Evolutionary conservation across 2,113 vertebrate genomes (phyloP).

Genomic region (Rynchops niger): DNA sequence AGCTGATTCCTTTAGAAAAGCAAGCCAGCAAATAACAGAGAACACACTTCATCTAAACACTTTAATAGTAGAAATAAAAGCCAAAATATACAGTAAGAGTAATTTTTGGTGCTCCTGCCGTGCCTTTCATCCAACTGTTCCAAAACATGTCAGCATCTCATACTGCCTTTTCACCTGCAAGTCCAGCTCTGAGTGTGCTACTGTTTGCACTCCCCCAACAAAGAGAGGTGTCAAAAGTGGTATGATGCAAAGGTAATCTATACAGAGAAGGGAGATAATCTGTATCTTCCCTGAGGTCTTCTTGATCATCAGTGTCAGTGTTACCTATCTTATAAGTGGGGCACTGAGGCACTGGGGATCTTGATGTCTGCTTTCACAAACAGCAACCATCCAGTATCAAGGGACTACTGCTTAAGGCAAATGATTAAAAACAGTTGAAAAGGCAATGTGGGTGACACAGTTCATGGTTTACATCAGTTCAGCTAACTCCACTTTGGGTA

Average conservation of each 20-base stretch:
- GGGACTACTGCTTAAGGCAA: neutral
- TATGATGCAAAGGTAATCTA: neutral
- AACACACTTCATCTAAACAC: neutral
- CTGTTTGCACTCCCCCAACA: neutral
- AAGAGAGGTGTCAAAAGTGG: neutral
- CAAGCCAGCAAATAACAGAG: neutral
- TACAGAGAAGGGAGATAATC: neutral
- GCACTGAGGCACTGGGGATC: neutral
- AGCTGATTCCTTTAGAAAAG: neutral
- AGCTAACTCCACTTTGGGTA: neutral
- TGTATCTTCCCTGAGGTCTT: neutral
- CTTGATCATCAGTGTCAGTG: neutral
- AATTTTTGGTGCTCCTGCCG: neutral
- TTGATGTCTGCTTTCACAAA: neutral
- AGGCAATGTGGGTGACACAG: neutral
- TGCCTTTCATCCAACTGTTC: neutral
- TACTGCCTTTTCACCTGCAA: neutral
- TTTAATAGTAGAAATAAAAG: neutral
- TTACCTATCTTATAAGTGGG: neutral
- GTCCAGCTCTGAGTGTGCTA: neutral
- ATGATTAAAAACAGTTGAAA: neutral
- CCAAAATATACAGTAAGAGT: neutral
- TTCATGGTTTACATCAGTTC: neutral
- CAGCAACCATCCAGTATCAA: neutral
- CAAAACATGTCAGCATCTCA: neutral